These are phyloP conservation scores for Paralichthys olivaceus DNA, from an alignment of 2,113 vertebrate species.

Conservation along the genomic window DNA sequence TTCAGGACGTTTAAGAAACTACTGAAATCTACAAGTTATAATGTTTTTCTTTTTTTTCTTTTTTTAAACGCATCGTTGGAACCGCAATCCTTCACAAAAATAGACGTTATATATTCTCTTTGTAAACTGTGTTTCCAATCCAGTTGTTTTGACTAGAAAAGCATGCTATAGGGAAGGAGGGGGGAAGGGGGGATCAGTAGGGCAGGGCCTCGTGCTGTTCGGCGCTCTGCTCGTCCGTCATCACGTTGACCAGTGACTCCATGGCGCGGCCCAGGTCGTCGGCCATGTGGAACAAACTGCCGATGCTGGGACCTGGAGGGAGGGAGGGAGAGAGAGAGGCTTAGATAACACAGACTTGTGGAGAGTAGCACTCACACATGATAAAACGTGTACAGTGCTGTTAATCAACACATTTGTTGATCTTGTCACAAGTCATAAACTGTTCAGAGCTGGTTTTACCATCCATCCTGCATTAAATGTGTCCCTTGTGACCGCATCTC, in stretches of 20 bases:
- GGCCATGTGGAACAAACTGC: conserved; percentile 95
- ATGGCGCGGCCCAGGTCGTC: conserved; percentile 94
- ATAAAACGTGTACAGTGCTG: no score
- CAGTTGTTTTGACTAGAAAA: conserved; percentile 98
- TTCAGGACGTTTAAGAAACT: conserved; percentile 97
- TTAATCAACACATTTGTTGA: no score
- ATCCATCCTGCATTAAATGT: no score
- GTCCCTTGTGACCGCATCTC: no score
- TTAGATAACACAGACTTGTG: not conserved
- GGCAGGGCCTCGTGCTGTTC: conserved; percentile 84
- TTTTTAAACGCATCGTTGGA: conserved; percentile 71
- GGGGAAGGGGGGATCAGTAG: conserved; percentile 78
- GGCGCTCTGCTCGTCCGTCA: conserved; percentile 92
- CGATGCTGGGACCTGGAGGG: conserved; percentile 89
- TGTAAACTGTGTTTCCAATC: conserved; percentile 98
- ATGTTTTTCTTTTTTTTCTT: conserved; percentile 40
- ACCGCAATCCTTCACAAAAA: conserved; percentile 99
- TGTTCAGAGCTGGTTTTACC: no score
- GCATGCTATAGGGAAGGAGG: conserved; percentile 73
- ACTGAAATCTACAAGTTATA: conserved; percentile 96
- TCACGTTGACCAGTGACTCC: conserved; percentile 95
- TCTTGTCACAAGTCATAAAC: no score
- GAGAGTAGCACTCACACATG: not conserved
- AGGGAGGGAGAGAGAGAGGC: not conserved
- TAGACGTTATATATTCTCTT: conserved; percentile 96